These are phyloP conservation scores for Mesorhabditis sp. DNA, from an alignment of 2,888 invertebrate species.

Conservation along the genomic window DNA sequence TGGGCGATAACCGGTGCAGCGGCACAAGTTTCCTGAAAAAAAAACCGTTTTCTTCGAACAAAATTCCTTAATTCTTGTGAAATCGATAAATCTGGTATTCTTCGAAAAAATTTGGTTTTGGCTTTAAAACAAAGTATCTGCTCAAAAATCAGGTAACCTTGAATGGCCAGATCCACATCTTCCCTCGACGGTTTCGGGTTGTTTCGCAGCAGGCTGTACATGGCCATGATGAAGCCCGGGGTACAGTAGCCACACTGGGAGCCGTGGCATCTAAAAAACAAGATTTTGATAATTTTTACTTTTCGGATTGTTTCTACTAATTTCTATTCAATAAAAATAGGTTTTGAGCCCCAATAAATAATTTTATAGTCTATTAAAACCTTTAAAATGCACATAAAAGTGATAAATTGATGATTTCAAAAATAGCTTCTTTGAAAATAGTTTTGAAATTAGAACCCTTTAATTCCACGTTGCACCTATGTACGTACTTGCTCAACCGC, in stretches of 20 bases:
- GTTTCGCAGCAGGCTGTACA: conserved; percentile 80
- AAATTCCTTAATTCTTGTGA: neutral
- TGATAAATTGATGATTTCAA: neutral
- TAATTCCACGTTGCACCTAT: neutral
- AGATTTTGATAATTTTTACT: too few species aligned
- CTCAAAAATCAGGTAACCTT: conserved; percentile 22
- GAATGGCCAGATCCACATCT: conserved; percentile 48
- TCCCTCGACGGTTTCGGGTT: conserved; percentile 67
- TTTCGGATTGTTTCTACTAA: neutral
- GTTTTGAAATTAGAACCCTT: neutral
- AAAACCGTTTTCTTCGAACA: neutral
- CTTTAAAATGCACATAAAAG: too few species aligned
- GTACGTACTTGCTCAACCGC: conserved; percentile 44
- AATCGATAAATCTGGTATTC: too few species aligned
- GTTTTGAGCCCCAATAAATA: neutral
- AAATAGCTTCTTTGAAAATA: neutral
- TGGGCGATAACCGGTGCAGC: conserved; percentile 89
- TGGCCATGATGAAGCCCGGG: conserved; percentile 93
- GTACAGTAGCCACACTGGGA: conserved; percentile 94
- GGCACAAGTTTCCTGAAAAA: conserved; percentile 71
- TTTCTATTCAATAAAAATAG: neutral
- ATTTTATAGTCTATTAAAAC: too few species aligned
- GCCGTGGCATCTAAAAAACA: conserved; percentile 70
- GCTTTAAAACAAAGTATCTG: neutral
- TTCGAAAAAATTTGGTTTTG: neutral